phyloP scores from a whole-genome alignment of 2,888 invertebrate species.

The Theretra japonica region DNA sequence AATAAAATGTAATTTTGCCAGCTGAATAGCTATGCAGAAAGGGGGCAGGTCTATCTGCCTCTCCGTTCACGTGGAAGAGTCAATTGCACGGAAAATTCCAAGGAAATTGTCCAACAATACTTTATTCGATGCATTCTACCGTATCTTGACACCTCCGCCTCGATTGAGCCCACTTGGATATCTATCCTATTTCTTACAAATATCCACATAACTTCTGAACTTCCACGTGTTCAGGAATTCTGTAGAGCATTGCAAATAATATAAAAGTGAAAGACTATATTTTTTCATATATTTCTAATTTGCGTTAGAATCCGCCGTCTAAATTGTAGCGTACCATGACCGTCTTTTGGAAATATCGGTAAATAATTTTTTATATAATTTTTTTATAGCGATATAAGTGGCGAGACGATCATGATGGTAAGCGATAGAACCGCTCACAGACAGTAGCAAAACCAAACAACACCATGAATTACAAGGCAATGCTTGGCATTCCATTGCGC shows the following conservation, averaged over 20 bases:
- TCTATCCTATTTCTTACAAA: not conserved
- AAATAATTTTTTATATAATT: too few relatives aligned
- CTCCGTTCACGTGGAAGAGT: not conserved
- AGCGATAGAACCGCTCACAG: too few relatives aligned
- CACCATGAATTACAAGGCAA: too few relatives aligned
- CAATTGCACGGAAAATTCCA: not conserved
- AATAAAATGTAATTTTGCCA: too few relatives aligned
- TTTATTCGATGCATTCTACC: constrained; percentile 1
- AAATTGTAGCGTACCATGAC: too few relatives aligned
- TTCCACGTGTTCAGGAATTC: not conserved
- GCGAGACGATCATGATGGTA: too few relatives aligned
- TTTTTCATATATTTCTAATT: too few relatives aligned
- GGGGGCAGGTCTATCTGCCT: not conserved
- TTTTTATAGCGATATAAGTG: too few relatives aligned
- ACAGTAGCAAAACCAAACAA: too few relatives aligned
- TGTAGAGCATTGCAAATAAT: not conserved
- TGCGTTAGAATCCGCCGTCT: too few relatives aligned
- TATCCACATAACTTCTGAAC: not conserved
- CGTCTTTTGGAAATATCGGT: too few relatives aligned
- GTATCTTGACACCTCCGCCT: not conserved
- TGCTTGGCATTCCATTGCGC: too few relatives aligned
- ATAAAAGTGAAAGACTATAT: not conserved
- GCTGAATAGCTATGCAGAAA: not conserved
- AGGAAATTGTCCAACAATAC: constrained; percentile 3
- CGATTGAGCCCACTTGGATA: not conserved